Base-by-base conservation (phyloP, 2,797 vertebrate genomes). In the Acanthornis magna region DNA sequence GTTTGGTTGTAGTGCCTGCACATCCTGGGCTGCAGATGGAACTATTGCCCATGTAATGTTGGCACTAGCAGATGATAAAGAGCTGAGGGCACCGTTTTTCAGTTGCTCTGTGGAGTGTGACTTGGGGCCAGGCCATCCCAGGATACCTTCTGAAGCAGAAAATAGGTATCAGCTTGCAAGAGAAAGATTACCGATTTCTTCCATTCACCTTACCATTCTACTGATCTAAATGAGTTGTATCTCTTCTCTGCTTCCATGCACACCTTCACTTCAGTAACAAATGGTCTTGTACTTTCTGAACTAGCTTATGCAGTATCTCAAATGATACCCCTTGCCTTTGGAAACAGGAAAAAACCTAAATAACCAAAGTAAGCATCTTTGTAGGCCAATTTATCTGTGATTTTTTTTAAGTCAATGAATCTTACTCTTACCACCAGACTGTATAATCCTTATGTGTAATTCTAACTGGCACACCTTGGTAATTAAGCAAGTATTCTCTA, bases 71-170 rank as follows among this genome's bases (percentile, higher is more conserved):
- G 98, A 98, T 47, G 97, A 97, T 29, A 98, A 98, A 89, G 98
- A 98, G 94, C 98, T 98, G 95, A 98, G 96, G 55, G 98, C 98
- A 95, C 98, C 98, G 2, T 99, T 99, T 98, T 98, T 99, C 98
- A 99, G 95, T 94, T 98, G 98, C 81, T 99, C 98, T 95, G 98
- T 97, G 62, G 99, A 99, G 92, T 98, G 98, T 2, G 99, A 99
- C 98, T 98, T 99, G 97, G 99, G 98, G 80, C 98, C 98, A 81
- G 98, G 98, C 99, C 99, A 99, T 97, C 98, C 98, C 97, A 98
- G 98, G 97, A 98, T 98, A 98, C 96, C 98, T 97, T 99, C 99
- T 99, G 97, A 95, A 98, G 97, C 67, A 97, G 96, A 98, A 97
- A 97, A 96, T n/a, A 45, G 68, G 21, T 70, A 78, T 96, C 91